Evolutionary conservation across 2,888 invertebrate genomes (phyloP).

Genomic region (Pandemis heparana): DNA sequence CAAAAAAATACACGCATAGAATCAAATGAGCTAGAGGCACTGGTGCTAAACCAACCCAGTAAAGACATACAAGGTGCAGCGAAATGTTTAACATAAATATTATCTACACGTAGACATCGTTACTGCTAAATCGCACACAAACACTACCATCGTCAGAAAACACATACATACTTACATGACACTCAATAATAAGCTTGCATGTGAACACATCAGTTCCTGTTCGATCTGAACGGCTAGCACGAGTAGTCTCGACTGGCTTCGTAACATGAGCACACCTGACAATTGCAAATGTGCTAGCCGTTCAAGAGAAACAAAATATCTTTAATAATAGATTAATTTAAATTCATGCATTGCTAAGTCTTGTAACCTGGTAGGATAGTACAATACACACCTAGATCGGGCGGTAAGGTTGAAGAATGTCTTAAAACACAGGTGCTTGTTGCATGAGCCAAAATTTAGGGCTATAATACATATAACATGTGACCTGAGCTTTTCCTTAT

Average conservation of each 20-base stretch:
- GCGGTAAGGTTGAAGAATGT: not conserved
- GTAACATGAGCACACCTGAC: not conserved
- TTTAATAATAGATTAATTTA: not conserved
- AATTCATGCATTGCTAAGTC: not conserved
- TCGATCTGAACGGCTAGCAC: not conserved
- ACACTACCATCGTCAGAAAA: not conserved
- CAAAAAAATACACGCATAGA: not conserved
- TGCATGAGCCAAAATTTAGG: not conserved
- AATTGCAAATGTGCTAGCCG: not conserved
- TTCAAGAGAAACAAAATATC: not conserved
- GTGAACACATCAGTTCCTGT: constrained; percentile 8
- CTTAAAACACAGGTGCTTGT: not conserved
- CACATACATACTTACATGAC: not conserved
- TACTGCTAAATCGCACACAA: not conserved
- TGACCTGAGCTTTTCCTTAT: not conserved
- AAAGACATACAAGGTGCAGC: not conserved
- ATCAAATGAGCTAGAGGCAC: constrained; percentile 13
- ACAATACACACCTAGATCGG: constrained; percentile 1
- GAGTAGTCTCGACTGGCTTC: not conserved
- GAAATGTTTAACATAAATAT: not conserved
- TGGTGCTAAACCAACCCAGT: not conserved
- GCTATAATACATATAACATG: not conserved
- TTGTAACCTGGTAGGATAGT: not conserved
- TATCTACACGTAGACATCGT: not conserved
- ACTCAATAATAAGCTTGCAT: not conserved